Evolutionary conservation across 2,888 invertebrate genomes (phyloP).

Genomic region (Callosobruchus maculatus): DNA sequence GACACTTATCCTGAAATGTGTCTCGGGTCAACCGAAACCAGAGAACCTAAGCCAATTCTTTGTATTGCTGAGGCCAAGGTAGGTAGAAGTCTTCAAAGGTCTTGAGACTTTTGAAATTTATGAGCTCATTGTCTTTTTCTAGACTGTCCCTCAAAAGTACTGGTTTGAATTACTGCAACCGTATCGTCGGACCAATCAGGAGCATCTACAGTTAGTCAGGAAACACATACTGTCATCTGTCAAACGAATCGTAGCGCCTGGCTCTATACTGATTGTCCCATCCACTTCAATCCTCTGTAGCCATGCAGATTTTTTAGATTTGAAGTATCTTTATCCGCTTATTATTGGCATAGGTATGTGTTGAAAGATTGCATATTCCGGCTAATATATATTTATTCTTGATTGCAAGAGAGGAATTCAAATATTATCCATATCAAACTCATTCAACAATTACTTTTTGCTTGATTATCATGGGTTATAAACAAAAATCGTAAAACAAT

Average conservation of each 20-base stretch:
- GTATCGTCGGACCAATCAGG: constrained; percentile 10
- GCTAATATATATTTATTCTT: no score
- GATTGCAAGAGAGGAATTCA: no score
- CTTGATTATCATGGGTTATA: no score
- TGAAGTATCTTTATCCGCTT: constrained; percentile 28
- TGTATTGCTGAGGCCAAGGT: constrained; percentile 66
- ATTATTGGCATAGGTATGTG: constrained; percentile 24
- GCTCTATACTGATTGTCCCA: constrained; percentile 44
- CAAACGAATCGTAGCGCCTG: constrained; percentile 38
- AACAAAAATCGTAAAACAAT: no score
- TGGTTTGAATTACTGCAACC: constrained; percentile 37
- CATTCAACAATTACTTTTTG: no score
- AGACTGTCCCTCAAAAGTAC: constrained; percentile 40
- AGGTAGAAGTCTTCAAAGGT: no score
- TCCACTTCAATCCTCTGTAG: constrained; percentile 32
- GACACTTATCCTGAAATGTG: constrained; percentile 62
- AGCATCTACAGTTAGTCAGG: constrained; percentile 19
- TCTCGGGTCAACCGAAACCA: constrained; percentile 50
- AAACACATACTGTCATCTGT: constrained; percentile 25
- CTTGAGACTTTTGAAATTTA: no score
- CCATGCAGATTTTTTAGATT: constrained; percentile 22
- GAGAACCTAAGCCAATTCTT: constrained; percentile 56
- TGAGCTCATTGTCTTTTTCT: no score
- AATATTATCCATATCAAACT: no score
- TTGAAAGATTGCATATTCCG: no score